These are phyloP conservation scores for Lasioglossum figueresi DNA, from an alignment of 2,888 invertebrate genomes.

Conservation along the genomic window DNA sequence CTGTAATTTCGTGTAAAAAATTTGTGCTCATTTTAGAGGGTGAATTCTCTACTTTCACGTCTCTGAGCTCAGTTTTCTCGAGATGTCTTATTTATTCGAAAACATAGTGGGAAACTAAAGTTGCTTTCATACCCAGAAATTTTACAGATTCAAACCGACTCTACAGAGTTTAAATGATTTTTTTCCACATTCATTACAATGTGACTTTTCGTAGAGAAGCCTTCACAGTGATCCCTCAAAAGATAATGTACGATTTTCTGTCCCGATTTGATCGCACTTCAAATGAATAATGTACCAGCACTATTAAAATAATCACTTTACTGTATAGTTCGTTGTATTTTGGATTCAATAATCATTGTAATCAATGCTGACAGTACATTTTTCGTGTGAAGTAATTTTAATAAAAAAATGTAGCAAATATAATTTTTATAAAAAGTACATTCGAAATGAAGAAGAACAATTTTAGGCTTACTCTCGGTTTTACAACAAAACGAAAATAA, in stretches of 20 bases:
- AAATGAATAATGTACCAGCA: background rate
- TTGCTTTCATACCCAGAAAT: background rate
- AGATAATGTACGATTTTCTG: background rate
- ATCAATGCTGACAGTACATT: background rate
- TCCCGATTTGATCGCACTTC: background rate
- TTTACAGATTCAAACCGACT: background rate
- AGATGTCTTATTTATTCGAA: background rate
- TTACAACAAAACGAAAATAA: background rate
- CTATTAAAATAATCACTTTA: background rate
- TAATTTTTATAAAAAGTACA: no score
- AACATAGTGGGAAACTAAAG: background rate
- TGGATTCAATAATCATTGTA: background rate
- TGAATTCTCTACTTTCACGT: background rate
- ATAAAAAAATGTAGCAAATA: no score
- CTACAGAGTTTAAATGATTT: background rate
- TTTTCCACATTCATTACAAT: background rate
- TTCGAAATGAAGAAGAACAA: background rate
- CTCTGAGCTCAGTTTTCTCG: background rate
- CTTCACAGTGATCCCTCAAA: background rate
- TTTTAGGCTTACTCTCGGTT: background rate
- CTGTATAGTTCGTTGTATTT: background rate
- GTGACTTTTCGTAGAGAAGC: background rate
- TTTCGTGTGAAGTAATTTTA: background rate
- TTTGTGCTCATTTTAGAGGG: background rate
- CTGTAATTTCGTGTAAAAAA: background rate